Percentiles rank a stretch among this genome's conserved stretches.
These are phyloP conservation scores for Trachelus iudaicus DNA, from an alignment of 2,888 invertebrate genomes.

Conservation along the genomic window DNA sequence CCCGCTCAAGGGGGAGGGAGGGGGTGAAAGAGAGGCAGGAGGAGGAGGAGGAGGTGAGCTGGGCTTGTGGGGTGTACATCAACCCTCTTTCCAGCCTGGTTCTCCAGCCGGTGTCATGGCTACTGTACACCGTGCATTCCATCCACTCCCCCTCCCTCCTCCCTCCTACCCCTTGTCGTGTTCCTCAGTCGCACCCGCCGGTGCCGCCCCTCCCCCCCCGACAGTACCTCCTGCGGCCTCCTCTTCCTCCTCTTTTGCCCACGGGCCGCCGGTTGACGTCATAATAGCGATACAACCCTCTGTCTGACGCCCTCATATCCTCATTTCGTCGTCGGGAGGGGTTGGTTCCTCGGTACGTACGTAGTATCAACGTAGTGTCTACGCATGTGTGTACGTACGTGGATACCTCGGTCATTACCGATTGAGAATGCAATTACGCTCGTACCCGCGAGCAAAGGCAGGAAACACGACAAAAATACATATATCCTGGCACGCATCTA, in stretches of 20 bases:
- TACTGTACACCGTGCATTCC: conserved; percentile 39
- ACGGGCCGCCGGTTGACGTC: conserved; percentile 41
- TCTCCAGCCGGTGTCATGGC: conserved; percentile 54
- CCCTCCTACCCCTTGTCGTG: conserved; percentile 31
- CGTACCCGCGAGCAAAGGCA: background rate
- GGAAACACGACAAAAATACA: background rate
- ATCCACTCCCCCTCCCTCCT: conserved; percentile 24
- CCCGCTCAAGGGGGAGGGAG: conserved; percentile 34
- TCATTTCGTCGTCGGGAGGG: background rate
- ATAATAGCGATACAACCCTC: conserved; percentile 39
- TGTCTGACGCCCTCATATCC: background rate
- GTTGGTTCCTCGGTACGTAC: background rate
- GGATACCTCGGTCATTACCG: background rate
- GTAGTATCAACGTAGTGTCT: background rate
- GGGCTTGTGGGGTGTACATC: background rate
- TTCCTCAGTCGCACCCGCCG: conserved; percentile 17
- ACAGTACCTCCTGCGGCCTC: conserved; percentile 32
- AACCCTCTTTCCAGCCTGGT: conserved; percentile 38
- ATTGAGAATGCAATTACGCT: background rate
- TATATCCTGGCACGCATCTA: background rate
- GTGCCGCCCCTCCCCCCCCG: conserved; percentile 22
- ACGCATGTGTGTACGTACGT: background rate
- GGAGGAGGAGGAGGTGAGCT: background rate
- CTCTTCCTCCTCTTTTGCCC: conserved; percentile 7
- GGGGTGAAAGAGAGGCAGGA: conserved; percentile 14